Evolutionary conservation across 1,140 invertebrate genomes (phyloP), one percentile per base, ranked within the genome.

Genomic region (Drosophila pandora): DNA sequence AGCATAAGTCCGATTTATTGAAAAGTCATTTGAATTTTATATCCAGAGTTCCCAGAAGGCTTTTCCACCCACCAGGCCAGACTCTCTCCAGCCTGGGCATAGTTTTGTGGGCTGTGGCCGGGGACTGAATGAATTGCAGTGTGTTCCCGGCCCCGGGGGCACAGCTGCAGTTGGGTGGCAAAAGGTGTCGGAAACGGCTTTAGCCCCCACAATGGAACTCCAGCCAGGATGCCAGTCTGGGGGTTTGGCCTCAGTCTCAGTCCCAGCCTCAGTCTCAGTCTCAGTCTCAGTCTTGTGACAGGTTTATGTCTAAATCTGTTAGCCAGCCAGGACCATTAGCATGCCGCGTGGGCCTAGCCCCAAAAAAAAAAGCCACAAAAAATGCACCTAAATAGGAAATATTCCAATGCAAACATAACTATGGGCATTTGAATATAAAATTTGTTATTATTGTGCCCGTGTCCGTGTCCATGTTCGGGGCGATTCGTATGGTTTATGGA

Each of bases 131-230:
- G 45, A 17, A 53, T 39, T 39, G 32, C 57, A 43, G 34, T 41
- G 22, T 54, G 49, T 71, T 64, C 65, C 76, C 49, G 55, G 62
- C 76, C 58, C 57, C 57, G 55, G 59, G 75, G 62, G 47, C 59
- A 69, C 77, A 79, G 77, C 77, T 79, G 76, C 76, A 63, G 65
- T 65, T 75, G 71, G 71, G 74, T 59, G 58, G 74, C 65, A 54
- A 62, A 75, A 79, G 76, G 76, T 79, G 77, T 79, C 77, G 77
- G 77, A 80, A 80, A 80, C 67, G 71, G 60, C 73, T 76, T 79
- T 80, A 79, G 77, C 77, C 77, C 77, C 77, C 77, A 69, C 77
- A 80, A 79, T 69, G 57, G 70, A 72, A 25, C 25, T 49, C 69
- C 69, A 54, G 53, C 43, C 55, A 64, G 62, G 62, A 48, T 32